Evolutionary conservation across 2,888 invertebrate genomes (phyloP), one percentile per base, ranked within the genome.

Genomic region (Stegana nigrithorax): DNA sequence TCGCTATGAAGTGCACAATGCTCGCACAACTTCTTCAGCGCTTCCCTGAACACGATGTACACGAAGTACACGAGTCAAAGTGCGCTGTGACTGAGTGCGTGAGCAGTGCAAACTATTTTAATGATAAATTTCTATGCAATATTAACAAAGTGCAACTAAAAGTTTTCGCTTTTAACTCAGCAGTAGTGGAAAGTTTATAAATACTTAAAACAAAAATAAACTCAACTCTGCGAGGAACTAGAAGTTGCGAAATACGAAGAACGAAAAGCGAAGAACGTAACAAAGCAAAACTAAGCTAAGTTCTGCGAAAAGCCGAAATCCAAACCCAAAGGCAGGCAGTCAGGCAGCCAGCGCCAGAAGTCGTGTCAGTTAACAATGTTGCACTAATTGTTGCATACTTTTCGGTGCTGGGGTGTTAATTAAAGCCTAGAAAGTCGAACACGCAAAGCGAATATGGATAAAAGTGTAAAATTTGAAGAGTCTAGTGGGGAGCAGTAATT

Each of bases 131-230:
- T 67, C 57, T 56, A 58, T 58, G 59, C 60, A 51, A 62, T 60
- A 65, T 60, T 65, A 66, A 67, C 63, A 65, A 65, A 75, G 60
- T 67, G 67, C 67, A 67, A 73, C 73, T 71, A 66, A 66, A 75
- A 75, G 58, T 71, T 75, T 73, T 57, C 53, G 53, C 12, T 55
- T 55, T 32, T 32, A 55, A 55, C 53, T 55, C 21, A 27, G 26
- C 21, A 5, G 26, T 36, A 12, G 17, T 59, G 10, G 26, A 26
- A 58, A 58, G 21, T 58, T 58, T 58, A 29, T 58, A 58, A 58
- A 44, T 58, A 58, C 44, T 42, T 25, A 29, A 42, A 57, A 57
- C 26, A 57, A 23, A 57, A 42, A 55, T 55, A 17, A 55, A 55
- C 53, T 55, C n/a, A 55, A 55, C 36, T 17, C 32, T 12, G n/a